Evolutionary conservation across 2,797 vertebrate genomes (phyloP).

Genomic region (Staurois parvus): DNA sequence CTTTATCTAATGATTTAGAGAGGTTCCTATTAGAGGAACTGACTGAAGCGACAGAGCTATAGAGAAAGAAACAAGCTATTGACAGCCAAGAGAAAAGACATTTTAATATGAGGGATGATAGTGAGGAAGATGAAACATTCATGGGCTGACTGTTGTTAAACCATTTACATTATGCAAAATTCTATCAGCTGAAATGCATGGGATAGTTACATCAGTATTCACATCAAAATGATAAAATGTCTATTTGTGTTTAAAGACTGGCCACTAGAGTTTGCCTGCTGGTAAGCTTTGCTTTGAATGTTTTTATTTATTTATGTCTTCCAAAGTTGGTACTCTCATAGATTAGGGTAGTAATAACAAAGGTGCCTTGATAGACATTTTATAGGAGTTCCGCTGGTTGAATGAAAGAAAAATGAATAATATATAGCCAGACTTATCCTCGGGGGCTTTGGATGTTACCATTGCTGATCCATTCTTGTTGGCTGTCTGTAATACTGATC

Average conservation of each 20-base stretch:
- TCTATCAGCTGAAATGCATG: not conserved
- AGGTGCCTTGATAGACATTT: no score
- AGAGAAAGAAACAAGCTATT: conserved; percentile 15
- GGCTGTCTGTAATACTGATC: no score
- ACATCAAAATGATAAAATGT: not conserved
- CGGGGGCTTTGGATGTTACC: no score
- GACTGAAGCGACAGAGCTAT: conserved; percentile 51
- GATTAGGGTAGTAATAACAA: no score
- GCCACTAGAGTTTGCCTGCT: not conserved
- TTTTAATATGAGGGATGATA: conserved; percentile 9
- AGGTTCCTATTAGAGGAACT: conserved; percentile 92
- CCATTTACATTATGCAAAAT: conserved; percentile 1
- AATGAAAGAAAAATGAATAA: no score
- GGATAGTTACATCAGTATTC: not conserved
- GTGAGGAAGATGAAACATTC: conserved; percentile 15
- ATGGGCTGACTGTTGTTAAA: not conserved
- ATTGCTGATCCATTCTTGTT: no score
- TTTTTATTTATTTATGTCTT: no score
- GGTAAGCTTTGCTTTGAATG: not conserved
- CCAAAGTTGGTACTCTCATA: no score
- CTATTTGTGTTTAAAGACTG: not conserved
- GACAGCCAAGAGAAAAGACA: conserved; percentile 1
- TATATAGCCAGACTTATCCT: no score
- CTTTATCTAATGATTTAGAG: conserved; percentile 90
- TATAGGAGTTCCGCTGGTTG: no score